Conservation (phyloP, 1,140 invertebrate species). For the Halictus rubicundus region DNA sequence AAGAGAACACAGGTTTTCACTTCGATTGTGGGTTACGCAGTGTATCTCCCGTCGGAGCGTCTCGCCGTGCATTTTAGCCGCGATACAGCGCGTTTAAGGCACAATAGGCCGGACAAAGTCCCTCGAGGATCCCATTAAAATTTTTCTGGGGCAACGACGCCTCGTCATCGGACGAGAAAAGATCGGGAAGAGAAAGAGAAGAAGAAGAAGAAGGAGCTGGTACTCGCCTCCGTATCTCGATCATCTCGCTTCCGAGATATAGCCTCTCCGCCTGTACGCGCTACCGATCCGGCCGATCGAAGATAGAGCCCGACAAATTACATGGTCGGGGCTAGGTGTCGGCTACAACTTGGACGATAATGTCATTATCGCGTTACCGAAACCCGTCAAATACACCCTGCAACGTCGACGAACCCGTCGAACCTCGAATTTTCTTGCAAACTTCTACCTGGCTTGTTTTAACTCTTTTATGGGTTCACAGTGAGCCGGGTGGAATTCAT, state of each 20-base stretch:
- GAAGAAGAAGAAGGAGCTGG: neutral
- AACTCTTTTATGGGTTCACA: too few relatives aligned
- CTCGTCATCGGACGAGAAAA: neutral
- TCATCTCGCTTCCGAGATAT: slow-evolving; percentile 30
- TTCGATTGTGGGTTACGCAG: slow-evolving; percentile 6
- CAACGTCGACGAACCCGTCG: too few relatives aligned
- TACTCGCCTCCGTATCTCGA: slow-evolving; percentile 28
- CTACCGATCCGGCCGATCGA: slow-evolving; percentile 28
- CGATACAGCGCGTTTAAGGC: neutral
- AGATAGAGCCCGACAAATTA: slow-evolving; percentile 38
- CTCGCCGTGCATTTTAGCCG: neutral
- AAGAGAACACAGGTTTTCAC: neutral
- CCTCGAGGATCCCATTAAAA: slow-evolving; percentile 35
- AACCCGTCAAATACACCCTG: neutral
- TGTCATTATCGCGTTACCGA: slow-evolving; percentile 33
- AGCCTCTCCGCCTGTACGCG: slow-evolving; percentile 21
- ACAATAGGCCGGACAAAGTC: neutral
- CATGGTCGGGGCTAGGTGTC: neutral
- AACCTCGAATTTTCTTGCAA: neutral
- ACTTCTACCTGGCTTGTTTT: neutral
- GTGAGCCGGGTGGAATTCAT: too few relatives aligned
- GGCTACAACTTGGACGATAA: slow-evolving; percentile 6
- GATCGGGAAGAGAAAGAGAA: neutral
- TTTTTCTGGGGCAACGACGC: slow-evolving; percentile 18
- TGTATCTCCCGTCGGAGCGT: neutral